phyloP scores from a whole-genome alignment of 92 coral and sea anemone species.

The Zoanthus sansibaricus region DNA sequence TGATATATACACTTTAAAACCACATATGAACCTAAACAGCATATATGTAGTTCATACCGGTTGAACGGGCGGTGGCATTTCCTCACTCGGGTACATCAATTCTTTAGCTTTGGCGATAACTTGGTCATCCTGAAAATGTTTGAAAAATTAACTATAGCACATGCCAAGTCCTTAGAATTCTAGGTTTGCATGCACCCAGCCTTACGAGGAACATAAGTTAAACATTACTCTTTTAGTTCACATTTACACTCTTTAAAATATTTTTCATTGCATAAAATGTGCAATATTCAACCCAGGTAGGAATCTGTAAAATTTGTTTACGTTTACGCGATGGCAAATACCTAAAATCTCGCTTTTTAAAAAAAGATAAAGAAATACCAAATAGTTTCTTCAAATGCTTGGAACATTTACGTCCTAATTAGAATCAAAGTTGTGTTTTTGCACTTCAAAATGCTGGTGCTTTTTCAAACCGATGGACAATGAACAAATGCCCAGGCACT shows the following conservation, averaged over 20 bases:
- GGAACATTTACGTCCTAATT: too few relatives aligned
- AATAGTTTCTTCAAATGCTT: too few relatives aligned
- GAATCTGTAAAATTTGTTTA: too few relatives aligned
- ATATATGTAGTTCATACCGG: conserved; percentile 49
- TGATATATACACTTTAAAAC: background rate
- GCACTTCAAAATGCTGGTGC: too few relatives aligned
- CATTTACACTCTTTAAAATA: background rate
- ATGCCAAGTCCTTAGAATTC: background rate
- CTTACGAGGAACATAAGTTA: background rate
- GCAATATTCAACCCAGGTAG: too few relatives aligned
- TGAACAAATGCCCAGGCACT: too few relatives aligned
- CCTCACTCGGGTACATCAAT: conserved; percentile 68
- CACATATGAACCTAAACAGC: background rate
- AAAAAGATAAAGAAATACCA: too few relatives aligned
- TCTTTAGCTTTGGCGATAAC: conserved; percentile 77
- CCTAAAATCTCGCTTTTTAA: too few relatives aligned
- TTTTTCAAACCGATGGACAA: too few relatives aligned
- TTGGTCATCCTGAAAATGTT: conserved; percentile 70
- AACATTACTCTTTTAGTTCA: background rate
- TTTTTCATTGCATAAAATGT: too few relatives aligned
- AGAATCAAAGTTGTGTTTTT: too few relatives aligned
- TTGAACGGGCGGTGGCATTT: conserved; percentile 71
- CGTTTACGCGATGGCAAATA: too few relatives aligned
- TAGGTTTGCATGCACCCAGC: background rate
- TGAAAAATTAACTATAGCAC: conserved; percentile 15